Evolutionary conservation across 1,140 invertebrate species (phyloP).

Genomic region (Aphelinus certus): DNA sequence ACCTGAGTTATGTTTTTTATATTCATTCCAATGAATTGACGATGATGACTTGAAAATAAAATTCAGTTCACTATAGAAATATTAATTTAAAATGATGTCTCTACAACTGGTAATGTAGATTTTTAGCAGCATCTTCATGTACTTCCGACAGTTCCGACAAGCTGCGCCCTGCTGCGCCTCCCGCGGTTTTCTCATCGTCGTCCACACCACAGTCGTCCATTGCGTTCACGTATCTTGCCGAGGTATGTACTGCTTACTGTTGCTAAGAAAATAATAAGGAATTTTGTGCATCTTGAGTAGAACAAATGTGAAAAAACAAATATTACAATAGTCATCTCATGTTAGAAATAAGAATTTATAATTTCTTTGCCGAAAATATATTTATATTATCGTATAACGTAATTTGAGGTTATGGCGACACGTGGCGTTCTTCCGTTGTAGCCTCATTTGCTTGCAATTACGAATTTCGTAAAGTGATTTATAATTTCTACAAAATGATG

Average conservation of each 20-base stretch:
- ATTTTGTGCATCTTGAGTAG: background rate
- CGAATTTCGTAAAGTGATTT: no score
- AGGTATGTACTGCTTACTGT: slow-evolving; percentile 8
- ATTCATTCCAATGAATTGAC: no score
- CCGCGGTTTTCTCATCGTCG: background rate
- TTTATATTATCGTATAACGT: no score
- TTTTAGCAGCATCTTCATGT: background rate
- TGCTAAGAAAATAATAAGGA: background rate
- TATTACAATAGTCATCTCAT: no score
- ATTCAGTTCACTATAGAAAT: no score
- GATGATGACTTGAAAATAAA: no score
- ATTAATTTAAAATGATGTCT: no score
- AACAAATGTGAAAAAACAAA: background rate
- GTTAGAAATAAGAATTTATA: no score
- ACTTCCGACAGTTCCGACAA: slow-evolving; percentile 1
- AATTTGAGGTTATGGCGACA: slow-evolving; percentile 32
- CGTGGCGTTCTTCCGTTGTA: slow-evolving; percentile 10
- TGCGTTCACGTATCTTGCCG: slow-evolving; percentile 15
- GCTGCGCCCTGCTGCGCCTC: no score
- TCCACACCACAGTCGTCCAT: background rate
- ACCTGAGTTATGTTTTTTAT: no score
- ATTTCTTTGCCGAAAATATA: no score
- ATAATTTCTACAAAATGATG: slow-evolving; percentile 46
- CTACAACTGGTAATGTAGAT: background rate
- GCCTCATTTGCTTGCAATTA: no score